Base-by-base conservation (phyloP, 2,113 vertebrate genomes). In the Aix galericulata region DNA sequence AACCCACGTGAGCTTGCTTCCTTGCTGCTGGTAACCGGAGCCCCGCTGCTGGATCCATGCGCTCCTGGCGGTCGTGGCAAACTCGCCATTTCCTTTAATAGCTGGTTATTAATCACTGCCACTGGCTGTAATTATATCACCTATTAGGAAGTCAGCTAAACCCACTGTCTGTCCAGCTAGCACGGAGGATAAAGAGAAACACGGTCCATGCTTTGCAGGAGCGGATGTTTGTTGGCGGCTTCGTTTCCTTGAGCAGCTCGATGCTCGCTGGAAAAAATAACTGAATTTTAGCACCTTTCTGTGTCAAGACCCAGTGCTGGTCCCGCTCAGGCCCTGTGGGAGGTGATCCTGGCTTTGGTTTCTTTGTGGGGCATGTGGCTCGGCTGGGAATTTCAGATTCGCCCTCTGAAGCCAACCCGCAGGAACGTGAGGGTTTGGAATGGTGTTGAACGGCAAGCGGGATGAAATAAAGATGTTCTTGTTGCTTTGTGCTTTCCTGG, bases 61-160 rank as follows among this genome's bases (percentile, higher is more conserved):
- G 0, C 64, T 88, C 58, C 89, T 69, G 56, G 5, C 0, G 20
- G 50, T 62, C 85, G 5, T 4, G 42, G 92, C 36, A 60, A 56
- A 3, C 3, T 5, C 36, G 31, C 1, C 23, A 68, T 56, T 71
- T 16, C 78, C 13, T 55, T 88, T 88, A 78, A 89, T 74, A 86
- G 91, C 85, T 77, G 56, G 11, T 90, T 78, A 88, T 86, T 88
- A 86, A 93, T 93, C 94, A 60, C 82, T 93, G 68, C 81, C 84
- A 14, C 0, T 56, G 73, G 42, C 82, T 91, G 87, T 38, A 72
- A 76, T 93, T 44, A 15, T 32, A 53, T 36, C 90, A 83, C 63
- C 91, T 78, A 38, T 91, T 36, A 82, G 84, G 82, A 55, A 66
- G 52, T 10, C 73, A 55, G 6, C 67, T 93, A 8, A 93, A 69